Conservation (phyloP, 2,888 invertebrate species). For the Tridacna gigas region DNA sequence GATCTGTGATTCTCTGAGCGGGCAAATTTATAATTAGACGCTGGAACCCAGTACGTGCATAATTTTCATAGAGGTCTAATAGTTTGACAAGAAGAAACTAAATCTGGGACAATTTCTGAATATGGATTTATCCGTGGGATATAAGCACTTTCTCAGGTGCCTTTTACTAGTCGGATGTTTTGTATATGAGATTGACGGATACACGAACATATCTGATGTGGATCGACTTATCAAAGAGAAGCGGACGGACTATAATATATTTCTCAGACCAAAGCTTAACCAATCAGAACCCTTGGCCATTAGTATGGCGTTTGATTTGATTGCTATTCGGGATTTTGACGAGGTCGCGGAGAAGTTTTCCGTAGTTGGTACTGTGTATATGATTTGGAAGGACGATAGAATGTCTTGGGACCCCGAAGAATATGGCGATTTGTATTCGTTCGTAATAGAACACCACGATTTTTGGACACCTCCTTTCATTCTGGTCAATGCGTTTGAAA, state of each 20-base stretch:
- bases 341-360: constrained; percentile 41
- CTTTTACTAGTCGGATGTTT: neutral
- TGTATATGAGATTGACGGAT: neutral
- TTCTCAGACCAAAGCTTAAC: constrained; percentile 3
- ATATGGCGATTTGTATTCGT: constrained; percentile 28
- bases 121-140: neutral
- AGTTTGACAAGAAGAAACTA: neutral
- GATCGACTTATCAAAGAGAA: constrained; percentile 3
- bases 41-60: neutral
- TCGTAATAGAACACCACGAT: constrained; percentile 19
- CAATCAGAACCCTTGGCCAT: constrained; percentile 16
- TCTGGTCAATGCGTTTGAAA: constrained; percentile 28
- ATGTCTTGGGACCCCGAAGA: constrained; percentile 37
- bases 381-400: constrained; percentile 42
- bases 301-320: constrained; percentile 25
- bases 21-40: too few relatives aligned
- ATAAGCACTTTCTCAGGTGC: neutral
- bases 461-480: constrained; percentile 46
- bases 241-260: neutral
- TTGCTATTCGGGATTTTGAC: constrained; percentile 46
- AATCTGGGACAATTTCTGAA: neutral
- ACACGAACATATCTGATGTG: constrained; percentile 1
- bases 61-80: neutral
- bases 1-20: too few relatives aligned
- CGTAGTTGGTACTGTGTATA: constrained; percentile 4